Percentiles rank a stretch among this genome's conserved stretches.
Evolutionary conservation across 23 tunicate genomes (phyloP).

Genomic region (Clavelina lepadiformis): DNA sequence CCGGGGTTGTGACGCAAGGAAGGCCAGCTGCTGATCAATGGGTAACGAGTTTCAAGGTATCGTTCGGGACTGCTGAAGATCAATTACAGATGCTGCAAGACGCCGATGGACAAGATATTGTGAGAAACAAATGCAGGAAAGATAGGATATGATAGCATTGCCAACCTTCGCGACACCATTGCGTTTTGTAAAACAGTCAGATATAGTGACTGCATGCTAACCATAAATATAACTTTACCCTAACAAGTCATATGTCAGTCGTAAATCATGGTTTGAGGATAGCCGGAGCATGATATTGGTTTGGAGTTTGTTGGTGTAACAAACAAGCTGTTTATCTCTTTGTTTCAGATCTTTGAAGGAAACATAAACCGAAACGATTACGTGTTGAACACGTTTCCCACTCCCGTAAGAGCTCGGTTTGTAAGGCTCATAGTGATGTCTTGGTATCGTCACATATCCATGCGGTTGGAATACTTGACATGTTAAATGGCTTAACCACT

Average conservation of each 20-base stretch:
- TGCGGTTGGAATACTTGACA: background rate
- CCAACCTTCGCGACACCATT: no score
- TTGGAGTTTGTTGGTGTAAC: no score
- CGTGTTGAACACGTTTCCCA: background rate
- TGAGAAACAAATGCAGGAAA: background rate
- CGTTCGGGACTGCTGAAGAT: background rate
- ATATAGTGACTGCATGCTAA: no score
- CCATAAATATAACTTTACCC: no score
- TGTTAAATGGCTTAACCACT: background rate
- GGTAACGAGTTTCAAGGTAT: background rate
- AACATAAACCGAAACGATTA: background rate
- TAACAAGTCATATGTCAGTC: no score
- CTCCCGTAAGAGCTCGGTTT: background rate
- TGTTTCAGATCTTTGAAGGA: background rate
- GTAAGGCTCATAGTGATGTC: background rate
- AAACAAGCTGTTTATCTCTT: no score
- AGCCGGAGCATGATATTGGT: no score
- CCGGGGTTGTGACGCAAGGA: conserved; percentile 3
- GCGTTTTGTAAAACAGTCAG: no score
- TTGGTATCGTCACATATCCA: background rate
- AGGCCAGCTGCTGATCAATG: background rate
- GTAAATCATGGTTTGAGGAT: no score
- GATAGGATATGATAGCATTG: no score
- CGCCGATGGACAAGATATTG: conserved; percentile 1
- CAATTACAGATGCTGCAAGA: background rate